A percentile compares a stretch with the other conserved stretches of the same genome.
phyloP scores from a whole-genome alignment of 2,113 vertebrate genomes.

The Periophthalmus modestus region DNA sequence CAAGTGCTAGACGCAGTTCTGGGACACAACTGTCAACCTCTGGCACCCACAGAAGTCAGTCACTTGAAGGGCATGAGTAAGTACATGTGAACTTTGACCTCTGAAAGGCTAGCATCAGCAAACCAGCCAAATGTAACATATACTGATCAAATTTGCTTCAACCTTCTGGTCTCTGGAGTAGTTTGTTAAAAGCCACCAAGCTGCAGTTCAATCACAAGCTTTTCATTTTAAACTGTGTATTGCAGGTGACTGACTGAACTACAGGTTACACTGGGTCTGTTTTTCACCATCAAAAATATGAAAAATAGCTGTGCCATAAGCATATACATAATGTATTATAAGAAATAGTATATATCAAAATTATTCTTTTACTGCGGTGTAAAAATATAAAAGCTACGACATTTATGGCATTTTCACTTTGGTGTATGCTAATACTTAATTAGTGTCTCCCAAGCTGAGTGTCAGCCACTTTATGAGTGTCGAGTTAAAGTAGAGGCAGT shows the following conservation, averaged over 20 bases:
- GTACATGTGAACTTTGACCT: conserved; percentile 48
- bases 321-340: neutral
- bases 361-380: neutral
- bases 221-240: too few species aligned
- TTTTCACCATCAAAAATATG: neutral
- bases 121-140: conserved; percentile 32
- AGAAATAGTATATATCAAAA: neutral
- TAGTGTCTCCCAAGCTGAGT: neutral
- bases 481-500: neutral
- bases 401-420: neutral
- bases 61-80: conserved; percentile 36
- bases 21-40: conserved; percentile 40
- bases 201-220: neutral
- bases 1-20: conserved; percentile 19
- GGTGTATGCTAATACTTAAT: neutral
- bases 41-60: conserved; percentile 22
- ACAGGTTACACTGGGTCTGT: neutral
- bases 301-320: neutral
- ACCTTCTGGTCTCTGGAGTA: neutral
- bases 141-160: conserved; percentile 29
- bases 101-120: conserved; percentile 26
- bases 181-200: neutral
- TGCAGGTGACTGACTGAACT: neutral
- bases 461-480: neutral
- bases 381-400: neutral